These are phyloP conservation scores for Parotia lawesii DNA, from an alignment of 2,113 vertebrate species.

Conservation along the genomic window DNA sequence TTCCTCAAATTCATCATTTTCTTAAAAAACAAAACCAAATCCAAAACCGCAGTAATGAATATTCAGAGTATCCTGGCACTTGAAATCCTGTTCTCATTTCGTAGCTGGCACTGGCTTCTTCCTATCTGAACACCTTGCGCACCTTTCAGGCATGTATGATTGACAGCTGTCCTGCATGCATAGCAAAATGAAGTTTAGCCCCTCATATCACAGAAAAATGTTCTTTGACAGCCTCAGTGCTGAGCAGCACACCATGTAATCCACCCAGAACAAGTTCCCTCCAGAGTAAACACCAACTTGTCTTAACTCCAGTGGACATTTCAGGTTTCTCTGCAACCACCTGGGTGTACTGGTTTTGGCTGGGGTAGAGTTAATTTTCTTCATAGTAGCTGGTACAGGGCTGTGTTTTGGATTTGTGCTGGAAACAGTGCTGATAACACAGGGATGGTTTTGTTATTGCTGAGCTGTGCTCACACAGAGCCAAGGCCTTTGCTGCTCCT, in stretches of 20 bases:
- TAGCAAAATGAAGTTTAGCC: background rate
- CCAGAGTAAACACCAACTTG: background rate
- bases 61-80: conserved; percentile 37
- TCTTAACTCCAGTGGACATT: background rate
- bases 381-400: background rate
- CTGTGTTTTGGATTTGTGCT: background rate
- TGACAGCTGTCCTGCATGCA: conserved; percentile 35
- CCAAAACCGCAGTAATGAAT: background rate
- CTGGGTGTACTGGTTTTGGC: background rate
- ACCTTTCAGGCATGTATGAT: conserved; percentile 15
- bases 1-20: conserved; percentile 48
- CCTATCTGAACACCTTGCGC: background rate
- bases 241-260: background rate
- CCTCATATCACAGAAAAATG: background rate
- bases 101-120: background rate
- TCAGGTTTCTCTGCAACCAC: background rate
- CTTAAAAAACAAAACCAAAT: conserved; percentile 29
- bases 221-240: background rate
- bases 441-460: background rate
- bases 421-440: background rate
- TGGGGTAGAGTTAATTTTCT: background rate
- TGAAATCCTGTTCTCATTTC: conserved; percentile 1
- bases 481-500: background rate
- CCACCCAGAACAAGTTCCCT: background rate
- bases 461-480: background rate